Conservation (phyloP, 2,888 invertebrate genomes). For the Chrysolina oricalcia region DNA sequence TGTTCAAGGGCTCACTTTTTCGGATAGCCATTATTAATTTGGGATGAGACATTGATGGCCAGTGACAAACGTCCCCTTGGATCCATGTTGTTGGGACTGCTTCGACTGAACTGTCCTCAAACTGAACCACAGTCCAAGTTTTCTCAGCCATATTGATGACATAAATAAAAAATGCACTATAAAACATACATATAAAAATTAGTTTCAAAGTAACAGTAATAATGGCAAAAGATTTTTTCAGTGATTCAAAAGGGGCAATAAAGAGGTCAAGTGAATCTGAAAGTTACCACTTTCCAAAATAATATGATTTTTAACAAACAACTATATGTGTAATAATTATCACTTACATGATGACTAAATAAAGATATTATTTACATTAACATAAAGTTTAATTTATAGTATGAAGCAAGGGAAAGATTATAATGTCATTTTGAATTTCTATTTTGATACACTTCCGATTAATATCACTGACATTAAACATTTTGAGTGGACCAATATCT, state of each 20-base stretch:
- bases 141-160: constrained; percentile 26
- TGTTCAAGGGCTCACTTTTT: constrained; percentile 37
- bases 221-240: background rate
- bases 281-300: constrained; percentile 23
- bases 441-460: constrained; percentile 35
- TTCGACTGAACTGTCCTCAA: constrained; percentile 40
- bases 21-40: constrained; percentile 38
- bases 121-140: constrained; percentile 36
- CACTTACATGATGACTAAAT: background rate
- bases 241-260: constrained; percentile 9
- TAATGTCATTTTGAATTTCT: constrained; percentile 33
- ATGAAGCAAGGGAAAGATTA: constrained; percentile 38
- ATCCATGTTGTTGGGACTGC: constrained; percentile 42
- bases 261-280: constrained; percentile 12
- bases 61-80: constrained; percentile 36
- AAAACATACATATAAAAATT: background rate
- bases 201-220: background rate
- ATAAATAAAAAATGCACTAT: constrained; percentile 17
- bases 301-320: constrained; percentile 5
- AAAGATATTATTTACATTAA: constrained; percentile 9
- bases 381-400: constrained; percentile 19
- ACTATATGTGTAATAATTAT: constrained; percentile 17
- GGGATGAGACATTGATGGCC: constrained; percentile 37
- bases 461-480: constrained; percentile 27
- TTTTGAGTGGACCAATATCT: constrained; percentile 33